These are phyloP conservation scores for Neoscelio sp. DNA, from an alignment of 2,888 invertebrate species.

Conservation along the genomic window DNA sequence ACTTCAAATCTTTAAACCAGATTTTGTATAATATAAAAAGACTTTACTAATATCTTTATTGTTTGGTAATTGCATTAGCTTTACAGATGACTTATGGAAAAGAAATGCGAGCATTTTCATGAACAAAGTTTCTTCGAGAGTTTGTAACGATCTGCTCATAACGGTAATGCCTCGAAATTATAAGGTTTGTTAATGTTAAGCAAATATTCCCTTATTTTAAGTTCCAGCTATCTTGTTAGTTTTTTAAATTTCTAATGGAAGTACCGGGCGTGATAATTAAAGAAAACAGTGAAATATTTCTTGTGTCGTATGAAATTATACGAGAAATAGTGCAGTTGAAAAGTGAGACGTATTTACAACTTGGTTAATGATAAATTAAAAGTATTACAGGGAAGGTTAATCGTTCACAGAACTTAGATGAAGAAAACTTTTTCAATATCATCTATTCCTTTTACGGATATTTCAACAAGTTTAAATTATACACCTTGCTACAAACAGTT, in stretches of 20 bases:
- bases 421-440: slow-evolving; percentile 20
- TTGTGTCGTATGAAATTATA: not conserved
- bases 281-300: not conserved
- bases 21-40: too few species aligned
- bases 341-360: not conserved
- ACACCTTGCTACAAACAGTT: not conserved
- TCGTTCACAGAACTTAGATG: slow-evolving; percentile 3
- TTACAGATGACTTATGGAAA: slow-evolving; percentile 4
- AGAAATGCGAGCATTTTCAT: slow-evolving; percentile 15
- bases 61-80: slow-evolving; percentile 1
- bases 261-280: not conserved
- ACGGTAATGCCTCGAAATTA: slow-evolving; percentile 16
- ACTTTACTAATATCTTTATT: too few species aligned
- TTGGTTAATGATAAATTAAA: slow-evolving; percentile 11
- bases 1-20: too few species aligned
- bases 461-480: slow-evolving; percentile 13
- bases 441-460: slow-evolving; percentile 10
- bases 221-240: too few species aligned
- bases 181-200: not conserved
- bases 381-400: not conserved
- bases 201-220: slow-evolving; percentile 1
- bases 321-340: not conserved
- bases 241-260: too few species aligned
- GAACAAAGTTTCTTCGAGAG: slow-evolving; percentile 21
- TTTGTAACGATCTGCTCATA: slow-evolving; percentile 29